Percentiles rank a stretch among this genome's conserved stretches.
These are phyloP conservation scores for Artemia franciscana DNA, from an alignment of 1,140 invertebrate species.

Conservation along the genomic window DNA sequence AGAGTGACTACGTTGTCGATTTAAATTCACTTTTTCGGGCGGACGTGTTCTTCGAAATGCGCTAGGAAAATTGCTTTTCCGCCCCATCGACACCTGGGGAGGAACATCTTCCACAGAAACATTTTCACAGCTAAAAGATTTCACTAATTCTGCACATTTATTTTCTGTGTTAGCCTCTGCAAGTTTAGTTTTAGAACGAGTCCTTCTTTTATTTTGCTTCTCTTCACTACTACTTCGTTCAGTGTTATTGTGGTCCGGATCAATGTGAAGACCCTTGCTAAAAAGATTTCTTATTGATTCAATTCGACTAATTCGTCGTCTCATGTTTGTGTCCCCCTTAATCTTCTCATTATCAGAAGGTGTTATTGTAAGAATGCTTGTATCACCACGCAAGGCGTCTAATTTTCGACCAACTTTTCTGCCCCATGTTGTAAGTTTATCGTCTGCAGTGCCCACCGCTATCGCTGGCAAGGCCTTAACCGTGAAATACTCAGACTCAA, in stretches of 20 bases:
- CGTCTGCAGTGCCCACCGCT: slow-evolving; percentile 20
- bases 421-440: slow-evolving; percentile 47
- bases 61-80: not conserved
- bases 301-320: slow-evolving; percentile 27
- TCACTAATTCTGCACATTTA: not conserved
- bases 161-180: not conserved
- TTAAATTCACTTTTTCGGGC: not conserved
- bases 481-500: slow-evolving; percentile 21
- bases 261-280: slow-evolving; percentile 3
- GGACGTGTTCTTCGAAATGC: not conserved
- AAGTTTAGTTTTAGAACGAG: not conserved
- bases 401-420: slow-evolving; percentile 50
- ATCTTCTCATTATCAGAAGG: not conserved
- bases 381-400: slow-evolving; percentile 42
- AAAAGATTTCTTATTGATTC: slow-evolving; percentile 31
- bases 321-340: slow-evolving; percentile 14
- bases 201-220: not conserved
- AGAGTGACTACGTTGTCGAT: not conserved
- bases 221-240: slow-evolving; percentile 1
- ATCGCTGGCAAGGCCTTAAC: slow-evolving; percentile 29
- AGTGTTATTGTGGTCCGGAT: slow-evolving; percentile 1
- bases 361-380: slow-evolving; percentile 23
- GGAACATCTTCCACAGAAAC: not conserved
- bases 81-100: not conserved
- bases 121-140: not conserved